Evolutionary conservation across 1,140 invertebrate genomes (phyloP), one percentile per base, ranked within the genome.

Genomic region (Brachionus rotundiformis): DNA sequence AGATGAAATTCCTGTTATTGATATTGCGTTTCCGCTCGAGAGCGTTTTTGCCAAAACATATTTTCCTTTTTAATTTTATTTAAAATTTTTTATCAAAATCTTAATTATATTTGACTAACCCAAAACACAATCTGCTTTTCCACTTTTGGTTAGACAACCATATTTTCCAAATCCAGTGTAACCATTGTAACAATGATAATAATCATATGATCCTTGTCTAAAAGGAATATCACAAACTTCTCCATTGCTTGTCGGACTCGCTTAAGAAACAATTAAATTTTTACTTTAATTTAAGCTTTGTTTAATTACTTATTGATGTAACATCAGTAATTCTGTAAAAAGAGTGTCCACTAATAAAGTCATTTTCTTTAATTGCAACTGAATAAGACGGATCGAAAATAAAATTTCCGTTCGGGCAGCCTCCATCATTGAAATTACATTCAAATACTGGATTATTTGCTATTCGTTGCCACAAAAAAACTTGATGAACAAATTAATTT

Each of bases 51-150:
- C 68, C 36, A 44, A 25, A 4, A 73, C 7, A 29, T 8, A 73
- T 47, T 73, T 73, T 31, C 68, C 68, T 73, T 36, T 71, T 63
- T 11, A 23, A 29, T 36, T 71, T 63, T 11, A 23, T 63, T 63
- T 36, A 39, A 39, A 68, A 68, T 16, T 23, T 0, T 31, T 31
- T 1, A 39, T 36, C 4, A 25, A 36, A 16, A 33, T 23, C 16
- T 63, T 29, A 27, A 1, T 41, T 36, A 19, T 71, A 23, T 27
- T 10, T 63, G n/a, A 65, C 25, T 1, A 25, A 73, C 68, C 68
- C 44, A 44, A 44, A 44, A 0, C 13, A 13, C 68, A 73, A 2
- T 73, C 19, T 44, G 5, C 39, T 25, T 2, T 47, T 23, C 33
- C 19, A 25, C 39, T 11, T 41, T 73, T 33, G 1, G 68, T 73